Evolutionary conservation across 1,140 invertebrate species (phyloP).

Genomic region (Radopholus similis): DNA sequence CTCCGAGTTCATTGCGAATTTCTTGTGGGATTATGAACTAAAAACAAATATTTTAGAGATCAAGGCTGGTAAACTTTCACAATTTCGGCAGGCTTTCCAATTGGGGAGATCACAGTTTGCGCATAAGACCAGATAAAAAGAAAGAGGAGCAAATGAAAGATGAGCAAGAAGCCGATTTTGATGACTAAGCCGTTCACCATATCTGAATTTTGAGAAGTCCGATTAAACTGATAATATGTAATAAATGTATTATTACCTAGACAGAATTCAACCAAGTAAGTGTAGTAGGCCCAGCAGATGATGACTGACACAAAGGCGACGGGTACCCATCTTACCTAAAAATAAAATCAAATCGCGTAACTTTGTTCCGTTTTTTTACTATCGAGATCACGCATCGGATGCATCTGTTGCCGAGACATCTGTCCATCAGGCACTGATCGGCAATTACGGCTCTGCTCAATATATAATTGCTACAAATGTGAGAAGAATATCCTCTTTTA

Average conservation of each 20-base stretch:
- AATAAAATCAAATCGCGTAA: too few species aligned
- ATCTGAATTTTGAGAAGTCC: constrained; percentile 2
- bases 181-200: constrained; percentile 4
- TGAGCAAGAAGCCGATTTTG: constrained; percentile 13
- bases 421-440: constrained; percentile 20
- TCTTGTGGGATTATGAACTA: constrained; percentile 23
- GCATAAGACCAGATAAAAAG: constrained; percentile 33
- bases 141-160: constrained; percentile 25
- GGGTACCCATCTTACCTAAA: constrained; percentile 34
- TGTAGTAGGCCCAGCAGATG: constrained; percentile 30
- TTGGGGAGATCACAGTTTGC: constrained; percentile 29
- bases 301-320: constrained; percentile 21
- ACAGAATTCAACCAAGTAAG: constrained; percentile 23
- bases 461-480: too few species aligned
- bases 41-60: constrained; percentile 2
- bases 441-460: too few species aligned
- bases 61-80: background rate
- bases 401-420: constrained; percentile 25
- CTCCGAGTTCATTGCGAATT: constrained; percentile 17
- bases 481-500: too few species aligned
- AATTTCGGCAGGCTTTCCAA: constrained; percentile 17
- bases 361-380: too few species aligned
- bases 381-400: constrained; percentile 12
- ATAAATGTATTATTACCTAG: constrained; percentile 23
- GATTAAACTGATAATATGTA: constrained; percentile 10